These are phyloP conservation scores for Lepus oiostolus DNA, from an alignment of 2,797 vertebrate genomes.

Conservation along the genomic window DNA sequence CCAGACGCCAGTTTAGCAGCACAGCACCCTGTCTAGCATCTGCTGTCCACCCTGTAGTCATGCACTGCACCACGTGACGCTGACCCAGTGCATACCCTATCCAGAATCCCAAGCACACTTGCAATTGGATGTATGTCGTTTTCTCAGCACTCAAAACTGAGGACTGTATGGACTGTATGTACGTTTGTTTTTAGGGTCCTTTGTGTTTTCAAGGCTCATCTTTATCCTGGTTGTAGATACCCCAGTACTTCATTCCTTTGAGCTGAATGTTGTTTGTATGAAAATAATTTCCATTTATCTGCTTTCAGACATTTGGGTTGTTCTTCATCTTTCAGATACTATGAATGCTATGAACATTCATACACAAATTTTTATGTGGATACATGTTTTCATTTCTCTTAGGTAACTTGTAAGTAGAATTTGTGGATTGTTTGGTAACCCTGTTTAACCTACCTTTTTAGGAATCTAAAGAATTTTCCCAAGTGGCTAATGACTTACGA, in stretches of 20 bases:
- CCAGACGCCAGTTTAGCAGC: not conserved
- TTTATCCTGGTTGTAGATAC: not conserved
- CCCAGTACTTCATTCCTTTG: not conserved
- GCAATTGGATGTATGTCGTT: too few relatives aligned
- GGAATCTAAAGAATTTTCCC: not conserved
- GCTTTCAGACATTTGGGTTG: not conserved
- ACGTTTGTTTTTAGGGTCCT: not conserved
- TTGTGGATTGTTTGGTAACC: not conserved
- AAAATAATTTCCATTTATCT: not conserved
- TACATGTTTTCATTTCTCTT: conserved; percentile 25
- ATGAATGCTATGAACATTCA: not conserved
- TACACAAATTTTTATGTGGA: not conserved
- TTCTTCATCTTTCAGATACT: conserved; percentile 14
- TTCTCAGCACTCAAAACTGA: too few relatives aligned
- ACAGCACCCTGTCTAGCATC: not conserved
- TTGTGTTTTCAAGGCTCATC: conserved; percentile 20
- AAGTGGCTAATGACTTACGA: not conserved
- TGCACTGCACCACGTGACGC: not conserved
- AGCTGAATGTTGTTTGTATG: not conserved
- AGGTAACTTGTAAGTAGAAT: conserved; percentile 27
- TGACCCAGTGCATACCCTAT: not conserved
- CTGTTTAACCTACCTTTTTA: conserved; percentile 4
- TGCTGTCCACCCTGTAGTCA: not conserved
- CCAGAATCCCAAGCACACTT: too few relatives aligned
- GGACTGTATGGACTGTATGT: too few relatives aligned